A percentile compares a stretch with the other conserved stretches of the same genome.
Conservation (phyloP, 2,797 vertebrate genomes). For the Bradypodion ventrale region DNA sequence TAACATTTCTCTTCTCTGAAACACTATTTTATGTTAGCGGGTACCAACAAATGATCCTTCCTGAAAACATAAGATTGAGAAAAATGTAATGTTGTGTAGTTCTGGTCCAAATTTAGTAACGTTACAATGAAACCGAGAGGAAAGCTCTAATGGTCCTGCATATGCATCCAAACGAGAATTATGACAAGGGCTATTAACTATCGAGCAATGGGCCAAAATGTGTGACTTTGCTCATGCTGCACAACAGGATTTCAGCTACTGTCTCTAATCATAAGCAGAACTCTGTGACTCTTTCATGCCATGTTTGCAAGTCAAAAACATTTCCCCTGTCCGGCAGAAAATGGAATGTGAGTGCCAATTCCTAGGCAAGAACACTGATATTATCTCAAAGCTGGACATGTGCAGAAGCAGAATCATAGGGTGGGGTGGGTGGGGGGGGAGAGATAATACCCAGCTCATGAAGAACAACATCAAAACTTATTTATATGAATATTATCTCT, state of each 20-base stretch:
- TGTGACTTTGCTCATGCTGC: too few species aligned
- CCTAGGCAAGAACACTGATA: not conserved
- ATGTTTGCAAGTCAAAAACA: not conserved
- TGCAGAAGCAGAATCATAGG: not conserved
- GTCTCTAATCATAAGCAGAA: not conserved
- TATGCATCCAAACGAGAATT: too few species aligned
- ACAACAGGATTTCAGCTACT: too few species aligned
- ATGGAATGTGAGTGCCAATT: not conserved
- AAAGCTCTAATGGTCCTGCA: too few species aligned
- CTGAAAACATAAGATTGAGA: not conserved
- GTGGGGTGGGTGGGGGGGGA: too few species aligned
- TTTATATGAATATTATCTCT: not conserved
- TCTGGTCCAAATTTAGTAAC: not conserved
- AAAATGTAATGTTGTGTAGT: not conserved
- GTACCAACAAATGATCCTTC: not conserved
- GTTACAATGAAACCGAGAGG: not conserved
- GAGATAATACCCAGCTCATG: not conserved
- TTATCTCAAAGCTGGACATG: not conserved
- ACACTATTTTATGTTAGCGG: not conserved
- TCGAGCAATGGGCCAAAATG: too few species aligned
- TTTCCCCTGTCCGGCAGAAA: not conserved
- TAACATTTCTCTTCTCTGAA: constrained; percentile 21
- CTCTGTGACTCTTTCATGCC: not conserved
- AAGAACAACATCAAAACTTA: not conserved
- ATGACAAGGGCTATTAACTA: too few species aligned